phyloP scores from a whole-genome alignment of 2,888 invertebrate species.

The Trissolcus brochymenae region DNA sequence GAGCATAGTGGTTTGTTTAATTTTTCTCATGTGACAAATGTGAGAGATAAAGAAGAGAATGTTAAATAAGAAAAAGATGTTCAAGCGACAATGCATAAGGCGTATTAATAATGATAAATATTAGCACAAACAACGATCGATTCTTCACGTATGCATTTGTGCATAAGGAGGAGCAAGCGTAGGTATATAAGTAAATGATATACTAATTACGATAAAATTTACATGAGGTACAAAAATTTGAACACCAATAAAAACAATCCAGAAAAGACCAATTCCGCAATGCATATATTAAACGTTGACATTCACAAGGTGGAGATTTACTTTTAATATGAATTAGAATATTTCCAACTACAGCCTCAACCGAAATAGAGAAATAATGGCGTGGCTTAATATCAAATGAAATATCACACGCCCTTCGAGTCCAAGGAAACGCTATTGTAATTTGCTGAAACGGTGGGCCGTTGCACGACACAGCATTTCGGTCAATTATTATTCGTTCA shows the following conservation, averaged over 20 bases:
- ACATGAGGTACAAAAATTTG: conserved; percentile 21
- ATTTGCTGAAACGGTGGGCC: conserved; percentile 58
- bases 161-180: conserved; percentile 14
- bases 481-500: conserved; percentile 30
- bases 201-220: conserved; percentile 42
- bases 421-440: conserved; percentile 55
- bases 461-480: conserved; percentile 18
- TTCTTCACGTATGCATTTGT: conserved; percentile 20
- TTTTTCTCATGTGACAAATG: too few relatives aligned
- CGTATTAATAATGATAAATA: conserved; percentile 32
- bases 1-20: too few relatives aligned
- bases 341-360: conserved; percentile 71
- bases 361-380: conserved; percentile 76
- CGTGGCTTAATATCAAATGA: conserved; percentile 76
- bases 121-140: conserved; percentile 35
- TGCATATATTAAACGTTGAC: conserved; percentile 21
- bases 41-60: too few relatives aligned
- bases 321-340: conserved; percentile 78
- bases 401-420: conserved; percentile 70
- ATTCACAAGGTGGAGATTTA: conserved; percentile 71
- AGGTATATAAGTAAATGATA: conserved; percentile 39
- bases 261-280: too few relatives aligned
- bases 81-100: conserved; percentile 6
- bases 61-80: too few relatives aligned
- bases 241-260: not conserved